phyloP scores from a whole-genome alignment of 2,888 invertebrate species.

The Eupithecia vulgata region DNA sequence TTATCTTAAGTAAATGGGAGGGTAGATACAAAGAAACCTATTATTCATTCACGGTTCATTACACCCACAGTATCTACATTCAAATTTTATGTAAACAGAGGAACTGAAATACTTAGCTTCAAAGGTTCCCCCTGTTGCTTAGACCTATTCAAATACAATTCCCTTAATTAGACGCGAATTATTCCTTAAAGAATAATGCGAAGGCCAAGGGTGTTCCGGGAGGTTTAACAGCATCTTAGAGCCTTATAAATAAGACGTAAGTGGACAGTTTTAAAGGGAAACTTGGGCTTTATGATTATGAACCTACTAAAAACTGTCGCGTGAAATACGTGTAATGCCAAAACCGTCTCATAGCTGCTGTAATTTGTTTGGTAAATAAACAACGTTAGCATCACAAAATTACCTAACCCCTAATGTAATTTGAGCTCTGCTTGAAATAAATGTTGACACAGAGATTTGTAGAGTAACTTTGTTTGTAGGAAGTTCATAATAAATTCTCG shows the following conservation, averaged over 20 bases:
- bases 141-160: slow-evolving; percentile 68
- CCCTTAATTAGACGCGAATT: slow-evolving; percentile 70
- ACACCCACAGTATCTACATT: slow-evolving; percentile 43
- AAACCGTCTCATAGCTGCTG: slow-evolving; percentile 25
- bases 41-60: slow-evolving; percentile 46
- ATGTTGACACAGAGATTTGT: slow-evolving; percentile 44
- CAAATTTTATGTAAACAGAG: slow-evolving; percentile 55
- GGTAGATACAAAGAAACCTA: slow-evolving; percentile 42
- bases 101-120: slow-evolving; percentile 54
- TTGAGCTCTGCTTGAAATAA: slow-evolving; percentile 49
- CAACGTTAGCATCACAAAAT: slow-evolving; percentile 43
- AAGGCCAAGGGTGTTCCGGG: slow-evolving; percentile 46
- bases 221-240: slow-evolving; percentile 46
- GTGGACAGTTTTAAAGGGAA: slow-evolving; percentile 47
- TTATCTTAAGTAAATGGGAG: slow-evolving; percentile 41
- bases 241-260: slow-evolving; percentile 53
- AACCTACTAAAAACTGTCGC: slow-evolving; percentile 41
- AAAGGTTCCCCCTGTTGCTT: slow-evolving; percentile 57
- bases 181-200: slow-evolving; percentile 68
- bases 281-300: slow-evolving; percentile 46
- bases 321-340: slow-evolving; percentile 28
- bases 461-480: slow-evolving; percentile 32
- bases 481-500: slow-evolving; percentile 27
- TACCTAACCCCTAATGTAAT: slow-evolving; percentile 40
- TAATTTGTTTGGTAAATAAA: slow-evolving; percentile 42